phyloP scores from a whole-genome alignment of 2,113 vertebrate species.

The Chloropsis cyanopogon region DNA sequence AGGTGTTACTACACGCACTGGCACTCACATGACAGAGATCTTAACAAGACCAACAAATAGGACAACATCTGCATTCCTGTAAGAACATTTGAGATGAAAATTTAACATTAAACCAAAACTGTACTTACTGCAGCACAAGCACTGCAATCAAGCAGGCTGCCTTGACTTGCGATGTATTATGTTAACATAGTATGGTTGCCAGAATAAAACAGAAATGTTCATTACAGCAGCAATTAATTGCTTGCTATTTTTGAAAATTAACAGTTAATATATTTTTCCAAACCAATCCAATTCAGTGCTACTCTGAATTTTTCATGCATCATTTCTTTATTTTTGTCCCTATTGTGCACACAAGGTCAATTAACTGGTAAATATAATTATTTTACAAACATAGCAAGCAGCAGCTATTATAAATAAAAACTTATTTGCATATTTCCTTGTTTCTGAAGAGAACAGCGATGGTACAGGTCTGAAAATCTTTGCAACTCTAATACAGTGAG shows the following conservation, averaged over 20 bases:
- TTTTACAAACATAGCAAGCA: constrained; percentile 56
- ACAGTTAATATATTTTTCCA: constrained; percentile 36
- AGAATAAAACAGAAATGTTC: neutral
- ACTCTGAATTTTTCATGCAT: constrained; percentile 44
- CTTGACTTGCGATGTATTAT: neutral
- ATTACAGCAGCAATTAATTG: constrained; percentile 28
- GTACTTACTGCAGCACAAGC: neutral
- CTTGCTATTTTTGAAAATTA: constrained; percentile 50
- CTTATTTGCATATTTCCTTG: constrained; percentile 56
- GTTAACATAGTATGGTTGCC: neutral
- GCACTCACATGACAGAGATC: constrained; percentile 25
- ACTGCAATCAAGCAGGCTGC: neutral
- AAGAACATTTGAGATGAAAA: constrained; percentile 19
- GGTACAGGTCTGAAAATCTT: neutral
- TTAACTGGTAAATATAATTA: constrained; percentile 62
- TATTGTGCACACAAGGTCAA: constrained; percentile 54
- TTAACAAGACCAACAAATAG: constrained; percentile 40
- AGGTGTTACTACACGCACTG: constrained; percentile 17
- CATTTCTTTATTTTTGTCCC: constrained; percentile 38
- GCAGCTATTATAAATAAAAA: constrained; percentile 58
- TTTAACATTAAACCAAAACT: neutral
- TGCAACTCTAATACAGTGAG: neutral
- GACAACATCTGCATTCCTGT: constrained; percentile 31
- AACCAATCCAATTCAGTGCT: neutral
- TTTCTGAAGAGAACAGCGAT: neutral